Evolutionary conservation across 2,797 vertebrate species (phyloP), one percentile per base, ranked within the genome.

Genomic region (Hippopotamyrus pictus): DNA sequence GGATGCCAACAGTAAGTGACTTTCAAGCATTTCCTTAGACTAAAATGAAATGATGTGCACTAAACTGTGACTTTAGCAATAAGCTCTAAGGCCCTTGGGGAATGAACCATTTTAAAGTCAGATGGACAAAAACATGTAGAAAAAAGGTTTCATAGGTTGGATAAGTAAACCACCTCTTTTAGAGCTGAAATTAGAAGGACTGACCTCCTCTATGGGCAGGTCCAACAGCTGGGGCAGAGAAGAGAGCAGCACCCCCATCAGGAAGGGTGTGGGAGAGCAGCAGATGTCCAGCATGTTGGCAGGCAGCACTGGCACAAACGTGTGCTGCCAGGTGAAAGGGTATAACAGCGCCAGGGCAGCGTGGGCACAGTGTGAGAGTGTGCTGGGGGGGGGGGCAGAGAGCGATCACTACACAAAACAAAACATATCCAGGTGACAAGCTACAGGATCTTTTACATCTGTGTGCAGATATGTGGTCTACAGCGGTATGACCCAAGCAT

Each of bases 311-410:
- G 99, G 99, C 73, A 99, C 97, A 59, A 99, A 99, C 19, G 98
- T 99, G 92, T 99, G 99, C 93, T 99, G 99, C 99, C 98, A 99
- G 86, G 97, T 99, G 95, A 99, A 99, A 0, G 98, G 98, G 90
- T 99, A 99, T 4, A 99, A 95, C 0, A 97, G 95, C 25, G 98
- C 98, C 90, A 99, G 97, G 90, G 95, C 97, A 0, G 98, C 97
- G 7, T 98, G 97, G 90, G 97, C 94, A 93, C 98, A 99, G 90
- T 96, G 97, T 37, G 98, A 99, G 92, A 99, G 93, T 59, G 97
- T 97, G 91, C 98, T 99, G 93, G 14, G 37, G 87, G 0, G 29
- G 51, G 62, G 22, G 17, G 4, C 11, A 33, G 2, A 53, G 29
- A 37, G 48, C 1, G 0, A 22, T 44, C 33, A 46, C 53, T n/a